These are phyloP conservation scores for Eupithecia pulchellata DNA, from an alignment of 2,888 invertebrate species.

Conservation along the genomic window DNA sequence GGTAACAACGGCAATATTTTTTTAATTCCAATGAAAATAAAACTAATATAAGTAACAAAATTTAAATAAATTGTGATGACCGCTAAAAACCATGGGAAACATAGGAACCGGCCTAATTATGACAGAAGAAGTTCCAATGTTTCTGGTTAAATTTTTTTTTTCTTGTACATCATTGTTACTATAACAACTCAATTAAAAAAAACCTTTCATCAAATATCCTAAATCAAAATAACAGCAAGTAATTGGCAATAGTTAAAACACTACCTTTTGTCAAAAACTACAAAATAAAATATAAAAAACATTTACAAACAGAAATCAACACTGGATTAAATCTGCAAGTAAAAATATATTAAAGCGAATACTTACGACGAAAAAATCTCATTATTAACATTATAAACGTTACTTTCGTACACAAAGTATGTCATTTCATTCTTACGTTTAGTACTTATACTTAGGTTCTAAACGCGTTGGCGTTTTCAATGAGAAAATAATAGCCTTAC, in stretches of 20 bases:
- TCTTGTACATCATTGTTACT: neutral
- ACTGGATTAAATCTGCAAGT: conserved; percentile 69
- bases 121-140: neutral
- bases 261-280: conserved; percentile 44
- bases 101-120: conserved; percentile 13
- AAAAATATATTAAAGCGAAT: conserved; percentile 74
- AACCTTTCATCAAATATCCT: conserved; percentile 22
- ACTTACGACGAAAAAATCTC: conserved; percentile 65
- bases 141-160: neutral
- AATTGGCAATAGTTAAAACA: conserved; percentile 30
- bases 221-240: conserved; percentile 25
- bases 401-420: conserved; percentile 80
- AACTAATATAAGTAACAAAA: conserved; percentile 64
- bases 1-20: conserved; percentile 69
- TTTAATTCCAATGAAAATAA: conserved; percentile 64
- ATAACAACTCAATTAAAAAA: neutral
- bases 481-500: conserved; percentile 49
- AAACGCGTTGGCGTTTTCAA: conserved; percentile 37
- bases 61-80: conserved; percentile 61
- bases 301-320: conserved; percentile 65
- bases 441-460: conserved; percentile 39
- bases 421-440: conserved; percentile 71
- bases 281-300: conserved; percentile 59
- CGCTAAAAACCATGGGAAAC: conserved; percentile 22
- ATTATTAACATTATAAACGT: conserved; percentile 50